Evolutionary conservation across 2,797 vertebrate genomes (phyloP).

Genomic region (Carcharodon carcharias): DNA sequence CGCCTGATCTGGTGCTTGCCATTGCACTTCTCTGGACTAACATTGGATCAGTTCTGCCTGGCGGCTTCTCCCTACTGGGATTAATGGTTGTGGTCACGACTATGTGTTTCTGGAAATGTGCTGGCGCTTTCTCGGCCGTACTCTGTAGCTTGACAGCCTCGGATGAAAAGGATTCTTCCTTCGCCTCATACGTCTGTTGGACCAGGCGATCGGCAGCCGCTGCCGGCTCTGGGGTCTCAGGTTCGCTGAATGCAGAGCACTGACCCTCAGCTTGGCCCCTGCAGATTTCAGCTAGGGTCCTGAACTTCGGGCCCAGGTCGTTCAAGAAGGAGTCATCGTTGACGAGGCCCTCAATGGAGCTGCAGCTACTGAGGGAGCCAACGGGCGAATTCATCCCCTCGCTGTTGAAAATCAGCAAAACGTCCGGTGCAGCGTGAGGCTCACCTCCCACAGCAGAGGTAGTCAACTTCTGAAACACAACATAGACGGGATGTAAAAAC

Average conservation of each 20-base stretch:
- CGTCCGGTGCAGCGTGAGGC: background rate
- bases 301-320: background rate
- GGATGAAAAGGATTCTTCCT: background rate
- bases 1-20: background rate
- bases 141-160: too few relatives aligned
- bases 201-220: rapidly evolving
- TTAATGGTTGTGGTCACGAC: background rate
- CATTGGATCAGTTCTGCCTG: background rate
- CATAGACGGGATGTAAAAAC: background rate
- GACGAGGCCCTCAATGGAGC: background rate
- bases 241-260: too few relatives aligned
- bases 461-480: background rate
- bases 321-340: background rate
- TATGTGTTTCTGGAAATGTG: too few relatives aligned
- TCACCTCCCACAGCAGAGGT: background rate
- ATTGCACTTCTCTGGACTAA: background rate
- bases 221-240: rapidly evolving
- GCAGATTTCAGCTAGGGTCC: background rate
- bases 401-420: background rate
- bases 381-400: background rate
- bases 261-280: background rate
- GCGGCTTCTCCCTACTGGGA: background rate
- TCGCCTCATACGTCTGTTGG: background rate
- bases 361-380: background rate
- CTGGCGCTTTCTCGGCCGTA: too few relatives aligned